Percentiles rank a stretch among this genome's conserved stretches.
These are phyloP conservation scores for Aphis craccivora DNA, from an alignment of 1,140 invertebrate species.

Conservation along the genomic window DNA sequence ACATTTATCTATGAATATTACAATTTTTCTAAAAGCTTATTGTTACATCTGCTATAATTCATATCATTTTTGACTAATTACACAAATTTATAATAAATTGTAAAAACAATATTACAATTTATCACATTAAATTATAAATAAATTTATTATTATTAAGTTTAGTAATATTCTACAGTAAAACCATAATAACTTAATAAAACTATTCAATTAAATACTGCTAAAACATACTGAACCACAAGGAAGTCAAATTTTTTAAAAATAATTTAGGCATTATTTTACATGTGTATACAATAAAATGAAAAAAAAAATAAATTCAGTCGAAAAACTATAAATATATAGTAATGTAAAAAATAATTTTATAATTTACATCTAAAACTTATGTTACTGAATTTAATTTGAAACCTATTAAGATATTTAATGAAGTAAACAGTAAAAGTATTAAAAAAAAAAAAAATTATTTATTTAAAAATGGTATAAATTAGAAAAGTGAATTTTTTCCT, in stretches of 20 bases:
- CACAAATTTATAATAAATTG: background rate
- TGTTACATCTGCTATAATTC: background rate
- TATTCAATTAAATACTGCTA: background rate
- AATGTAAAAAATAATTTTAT: background rate
- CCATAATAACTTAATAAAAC: background rate
- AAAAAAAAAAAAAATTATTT: background rate
- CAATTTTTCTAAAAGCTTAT: constrained; percentile 35
- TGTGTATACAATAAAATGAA: background rate
- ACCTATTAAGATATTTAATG: background rate
- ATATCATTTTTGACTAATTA: background rate
- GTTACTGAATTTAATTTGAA: background rate
- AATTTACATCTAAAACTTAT: background rate
- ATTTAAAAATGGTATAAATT: background rate
- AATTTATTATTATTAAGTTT: background rate
- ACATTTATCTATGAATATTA: background rate
- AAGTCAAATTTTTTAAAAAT: background rate
- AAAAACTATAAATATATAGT: background rate
- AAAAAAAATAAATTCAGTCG: background rate
- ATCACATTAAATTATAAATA: background rate
- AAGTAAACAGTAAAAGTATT: background rate
- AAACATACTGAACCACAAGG: background rate
- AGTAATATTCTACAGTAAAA: background rate
- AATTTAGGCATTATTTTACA: background rate
- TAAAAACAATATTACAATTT: constrained; percentile 2
- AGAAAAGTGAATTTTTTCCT: background rate